Conservation (phyloP, 2,113 vertebrate species). For the Oxyura jamaicensis region DNA sequence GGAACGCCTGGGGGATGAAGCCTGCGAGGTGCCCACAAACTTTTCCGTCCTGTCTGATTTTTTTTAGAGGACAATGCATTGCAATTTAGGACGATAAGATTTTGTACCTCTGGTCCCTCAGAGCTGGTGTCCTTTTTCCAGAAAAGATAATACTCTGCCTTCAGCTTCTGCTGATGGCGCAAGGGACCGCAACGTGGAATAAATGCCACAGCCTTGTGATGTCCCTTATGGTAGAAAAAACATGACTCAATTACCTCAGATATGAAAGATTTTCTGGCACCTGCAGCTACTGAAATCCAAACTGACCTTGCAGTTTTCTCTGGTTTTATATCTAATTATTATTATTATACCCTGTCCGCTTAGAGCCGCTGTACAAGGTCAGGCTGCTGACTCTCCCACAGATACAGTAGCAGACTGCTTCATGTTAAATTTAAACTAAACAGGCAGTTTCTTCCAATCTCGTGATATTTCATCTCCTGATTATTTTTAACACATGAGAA, state of each 20-base stretch:
- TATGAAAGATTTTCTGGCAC: not conserved
- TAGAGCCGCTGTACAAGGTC: not conserved
- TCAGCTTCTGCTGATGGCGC: not conserved
- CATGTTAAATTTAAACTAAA: not conserved
- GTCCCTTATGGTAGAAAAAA: not conserved
- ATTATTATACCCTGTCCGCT: not conserved
- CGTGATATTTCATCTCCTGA: fast-evolving
- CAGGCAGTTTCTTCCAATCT: not conserved
- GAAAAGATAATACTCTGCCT: fast-evolving
- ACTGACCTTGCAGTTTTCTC: conserved; percentile 32
- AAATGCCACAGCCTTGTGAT: not conserved
- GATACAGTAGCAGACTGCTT: not conserved
- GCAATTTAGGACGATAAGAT: not conserved
- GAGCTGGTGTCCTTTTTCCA: not conserved
- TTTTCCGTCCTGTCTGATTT: not conserved
- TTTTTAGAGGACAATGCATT: not conserved
- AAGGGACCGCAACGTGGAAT: not conserved
- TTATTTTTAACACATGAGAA: fast-evolving
- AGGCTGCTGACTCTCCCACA: not conserved
- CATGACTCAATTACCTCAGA: not conserved
- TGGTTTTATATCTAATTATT: not conserved
- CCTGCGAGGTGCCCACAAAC: not conserved
- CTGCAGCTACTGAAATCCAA: not conserved
- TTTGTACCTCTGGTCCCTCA: not conserved
- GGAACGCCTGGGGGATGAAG: not conserved